Base-by-base conservation (phyloP, 2,888 invertebrate species). In the Diarsia mendica region DNA sequence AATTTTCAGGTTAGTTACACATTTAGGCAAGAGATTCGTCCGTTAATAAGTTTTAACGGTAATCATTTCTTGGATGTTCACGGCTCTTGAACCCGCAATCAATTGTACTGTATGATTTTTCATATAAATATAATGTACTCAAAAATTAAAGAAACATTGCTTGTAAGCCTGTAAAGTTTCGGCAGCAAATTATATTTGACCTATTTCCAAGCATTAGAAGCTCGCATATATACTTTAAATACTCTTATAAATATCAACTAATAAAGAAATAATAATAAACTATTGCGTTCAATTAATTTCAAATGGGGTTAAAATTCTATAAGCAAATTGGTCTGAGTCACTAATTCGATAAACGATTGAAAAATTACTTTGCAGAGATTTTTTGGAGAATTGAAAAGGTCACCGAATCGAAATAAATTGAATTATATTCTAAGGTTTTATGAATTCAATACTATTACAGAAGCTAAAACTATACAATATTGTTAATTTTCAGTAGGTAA, bases 241-340 rank as follows among this genome's bases (percentile, higher is more conserved):
- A 28, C 28, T 28, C 39, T 5, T 39, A 20, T 15, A 48, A 76
- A 74, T 33, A 61, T 46, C 10, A n/a, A 44, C 28, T n/a, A 46
- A 76, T 51, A 23, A 39, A 39, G 39, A 39, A 39, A 39, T 39
- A 5, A 39, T 39, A 39, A 39, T 39, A 39, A 39, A 39, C 20
- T 46, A 46, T 74, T 77, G 23, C 13, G 28, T 20, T 76, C n/a
- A 49, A 75, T 61, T 44, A 1, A 77, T 78, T 66, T 39, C n/a
- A 13, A 39, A 66, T 13, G 18, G 48, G 6, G 39, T 28, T 39
- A 39, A 48, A 10, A 11, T 49, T 72, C 6, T 49, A 18, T 2
- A 20, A 72, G 9, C n/a, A 28, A 48, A 71, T 39, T 44, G 3
- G 13, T 44, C 55, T 55, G 48, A 78, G 67, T 28, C 0, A 28